Evolutionary conservation across 92 coral and sea anemone species (phyloP).

Genomic region (Meandrina meandrites): DNA sequence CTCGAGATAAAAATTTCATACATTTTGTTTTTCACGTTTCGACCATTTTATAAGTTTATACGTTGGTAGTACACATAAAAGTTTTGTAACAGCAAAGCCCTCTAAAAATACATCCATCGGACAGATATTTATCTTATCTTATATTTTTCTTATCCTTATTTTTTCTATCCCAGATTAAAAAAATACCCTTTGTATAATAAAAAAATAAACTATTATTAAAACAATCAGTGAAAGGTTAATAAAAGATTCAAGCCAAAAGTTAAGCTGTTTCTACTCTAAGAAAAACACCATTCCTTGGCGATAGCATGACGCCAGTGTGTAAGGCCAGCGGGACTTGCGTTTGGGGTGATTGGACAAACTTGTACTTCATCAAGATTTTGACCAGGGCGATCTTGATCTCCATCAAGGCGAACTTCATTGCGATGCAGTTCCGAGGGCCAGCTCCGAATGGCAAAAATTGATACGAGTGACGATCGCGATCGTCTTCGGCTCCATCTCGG

Average conservation of each 20-base stretch:
- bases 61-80: too few species aligned
- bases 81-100: too few species aligned
- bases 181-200: neutral
- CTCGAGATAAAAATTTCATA: too few species aligned
- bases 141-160: too few species aligned
- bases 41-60: too few species aligned
- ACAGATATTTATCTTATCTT: too few species aligned
- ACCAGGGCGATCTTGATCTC: slow-evolving; percentile 57
- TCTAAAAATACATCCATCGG: too few species aligned
- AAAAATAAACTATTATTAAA: neutral
- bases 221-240: too few species aligned
- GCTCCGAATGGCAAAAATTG: slow-evolving; percentile 64
- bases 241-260: neutral
- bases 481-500: slow-evolving; percentile 47
- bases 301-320: slow-evolving; percentile 45
- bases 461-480: slow-evolving; percentile 54
- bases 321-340: slow-evolving; percentile 55
- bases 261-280: slow-evolving; percentile 37
- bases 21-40: too few species aligned
- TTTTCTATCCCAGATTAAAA: too few species aligned
- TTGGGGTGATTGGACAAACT: slow-evolving; percentile 52
- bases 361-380: slow-evolving; percentile 50
- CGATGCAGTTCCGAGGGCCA: slow-evolving; percentile 67
- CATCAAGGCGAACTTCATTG: slow-evolving; percentile 51
- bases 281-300: slow-evolving; percentile 47